These are phyloP conservation scores for Drosophila aldrichi DNA, from an alignment of 2,888 invertebrate species.

Conservation along the genomic window DNA sequence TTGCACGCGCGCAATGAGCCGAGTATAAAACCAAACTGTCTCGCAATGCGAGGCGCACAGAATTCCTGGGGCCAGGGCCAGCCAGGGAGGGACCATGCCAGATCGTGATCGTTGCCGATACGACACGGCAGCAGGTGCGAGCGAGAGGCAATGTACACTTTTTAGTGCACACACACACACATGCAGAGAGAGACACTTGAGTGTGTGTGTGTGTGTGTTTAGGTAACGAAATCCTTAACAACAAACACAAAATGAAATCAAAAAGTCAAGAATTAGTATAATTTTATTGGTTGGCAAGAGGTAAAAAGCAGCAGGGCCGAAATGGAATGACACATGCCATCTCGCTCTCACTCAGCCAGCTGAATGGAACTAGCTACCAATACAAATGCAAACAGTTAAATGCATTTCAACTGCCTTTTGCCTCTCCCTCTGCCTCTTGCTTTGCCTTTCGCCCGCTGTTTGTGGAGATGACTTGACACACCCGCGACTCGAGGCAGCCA, in stretches of 20 bases:
- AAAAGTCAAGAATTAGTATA: constrained; percentile 82
- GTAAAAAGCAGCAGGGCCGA: constrained; percentile 38
- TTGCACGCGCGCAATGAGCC: constrained; percentile 78
- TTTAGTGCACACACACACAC: constrained; percentile 32
- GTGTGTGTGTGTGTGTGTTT: constrained; percentile 49
- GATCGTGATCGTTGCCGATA: constrained; percentile 37
- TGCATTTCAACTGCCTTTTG: constrained; percentile 70
- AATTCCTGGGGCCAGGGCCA: constrained; percentile 72
- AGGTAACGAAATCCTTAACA: constrained; percentile 79
- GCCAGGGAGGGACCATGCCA: constrained; percentile 63
- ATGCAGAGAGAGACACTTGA: not conserved
- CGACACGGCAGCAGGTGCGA: constrained; percentile 39
- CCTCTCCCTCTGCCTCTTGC: not conserved
- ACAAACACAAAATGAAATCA: constrained; percentile 77
- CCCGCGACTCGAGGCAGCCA: constrained; percentile 71
- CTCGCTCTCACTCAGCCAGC: constrained; percentile 62
- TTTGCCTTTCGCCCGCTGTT: constrained; percentile 43
- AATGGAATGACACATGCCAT: constrained; percentile 66
- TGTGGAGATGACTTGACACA: constrained; percentile 79
- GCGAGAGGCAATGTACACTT: constrained; percentile 54
- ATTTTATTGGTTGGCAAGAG: constrained; percentile 82
- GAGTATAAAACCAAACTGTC: constrained; percentile 81
- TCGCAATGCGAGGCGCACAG: constrained; percentile 55
- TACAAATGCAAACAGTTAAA: constrained; percentile 55
- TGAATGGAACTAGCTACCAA: constrained; percentile 31